Percentiles rank a stretch among this genome's conserved stretches.
These are phyloP conservation scores for Barbus barbus DNA, from an alignment of 2,113 vertebrate species.

Conservation along the genomic window DNA sequence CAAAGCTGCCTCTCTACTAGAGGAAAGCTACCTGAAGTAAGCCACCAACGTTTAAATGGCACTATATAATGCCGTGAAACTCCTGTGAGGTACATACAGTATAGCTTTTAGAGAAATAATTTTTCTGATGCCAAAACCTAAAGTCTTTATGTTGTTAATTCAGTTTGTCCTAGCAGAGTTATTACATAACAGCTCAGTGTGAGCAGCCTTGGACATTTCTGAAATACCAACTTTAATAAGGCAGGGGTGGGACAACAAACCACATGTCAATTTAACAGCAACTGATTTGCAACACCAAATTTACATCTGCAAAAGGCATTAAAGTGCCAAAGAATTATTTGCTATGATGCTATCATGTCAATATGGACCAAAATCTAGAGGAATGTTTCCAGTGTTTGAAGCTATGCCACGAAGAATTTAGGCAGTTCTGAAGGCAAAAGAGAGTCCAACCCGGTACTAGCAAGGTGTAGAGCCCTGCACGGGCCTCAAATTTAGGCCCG, in stretches of 20 bases:
- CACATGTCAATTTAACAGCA: slow-evolving; percentile 3
- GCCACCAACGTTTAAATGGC: background rate
- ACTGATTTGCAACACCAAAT: background rate
- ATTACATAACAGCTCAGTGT: slow-evolving; percentile 57
- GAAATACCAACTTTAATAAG: slow-evolving; percentile 58
- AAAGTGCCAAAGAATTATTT: too few relatives aligned
- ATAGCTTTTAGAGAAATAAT: background rate
- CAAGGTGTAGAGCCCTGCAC: too few relatives aligned
- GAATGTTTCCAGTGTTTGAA: too few relatives aligned
- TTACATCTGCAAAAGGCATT: background rate
- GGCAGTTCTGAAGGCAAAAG: too few relatives aligned
- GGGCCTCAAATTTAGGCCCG: too few relatives aligned
- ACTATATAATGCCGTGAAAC: background rate
- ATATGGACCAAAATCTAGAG: too few relatives aligned
- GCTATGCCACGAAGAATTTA: too few relatives aligned
- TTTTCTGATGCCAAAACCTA: slow-evolving; percentile 25
- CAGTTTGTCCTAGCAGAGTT: background rate
- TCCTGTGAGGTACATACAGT: background rate
- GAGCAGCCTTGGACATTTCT: slow-evolving; percentile 35
- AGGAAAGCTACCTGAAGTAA: background rate
- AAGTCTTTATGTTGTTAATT: slow-evolving; percentile 6
- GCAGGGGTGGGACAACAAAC: slow-evolving; percentile 39
- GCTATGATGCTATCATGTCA: too few relatives aligned
- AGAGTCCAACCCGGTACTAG: too few relatives aligned
- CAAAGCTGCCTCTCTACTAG: slow-evolving; percentile 31